Evolutionary conservation across 2,113 vertebrate species (phyloP).

Genomic region (Periophthalmus modestus): DNA sequence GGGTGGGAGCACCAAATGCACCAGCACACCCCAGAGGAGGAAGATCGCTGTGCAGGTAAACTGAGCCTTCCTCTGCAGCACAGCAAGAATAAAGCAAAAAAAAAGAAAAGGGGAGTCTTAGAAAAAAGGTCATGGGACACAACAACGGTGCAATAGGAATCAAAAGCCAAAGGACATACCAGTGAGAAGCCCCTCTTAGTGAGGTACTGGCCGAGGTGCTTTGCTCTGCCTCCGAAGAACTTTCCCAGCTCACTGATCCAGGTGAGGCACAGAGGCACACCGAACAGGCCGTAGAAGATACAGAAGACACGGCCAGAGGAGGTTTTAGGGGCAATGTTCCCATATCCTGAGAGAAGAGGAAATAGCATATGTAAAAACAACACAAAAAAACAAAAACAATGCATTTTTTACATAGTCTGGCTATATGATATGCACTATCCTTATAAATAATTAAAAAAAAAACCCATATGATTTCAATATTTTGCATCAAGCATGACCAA

Average conservation of each 20-base stretch:
- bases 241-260: slow-evolving; percentile 99
- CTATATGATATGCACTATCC: too few relatives aligned
- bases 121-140: not conserved
- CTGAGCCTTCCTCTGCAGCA: slow-evolving; percentile 88
- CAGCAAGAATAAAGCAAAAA: slow-evolving; percentile 1
- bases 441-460: too few relatives aligned
- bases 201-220: slow-evolving; percentile 91
- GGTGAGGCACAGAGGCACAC: slow-evolving; percentile 91
- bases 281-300: slow-evolving; percentile 96
- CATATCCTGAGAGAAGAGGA: slow-evolving; percentile 82
- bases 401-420: too few relatives aligned
- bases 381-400: too few relatives aligned
- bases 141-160: not conserved
- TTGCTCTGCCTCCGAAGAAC: slow-evolving; percentile 96
- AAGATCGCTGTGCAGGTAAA: slow-evolving; percentile 96
- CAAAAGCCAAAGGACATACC: slow-evolving; percentile 72
- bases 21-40: slow-evolving; percentile 90
- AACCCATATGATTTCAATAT: too few relatives aligned
- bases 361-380: not conserved
- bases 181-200: slow-evolving; percentile 91
- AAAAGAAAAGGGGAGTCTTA: slow-evolving; percentile 6
- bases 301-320: slow-evolving; percentile 89
- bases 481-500: too few relatives aligned
- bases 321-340: slow-evolving; percentile 97
- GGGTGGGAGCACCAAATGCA: slow-evolving; percentile 93